Evolutionary conservation across 2,113 vertebrate species (phyloP).

Genomic region (Oenanthe melanoleuca): DNA sequence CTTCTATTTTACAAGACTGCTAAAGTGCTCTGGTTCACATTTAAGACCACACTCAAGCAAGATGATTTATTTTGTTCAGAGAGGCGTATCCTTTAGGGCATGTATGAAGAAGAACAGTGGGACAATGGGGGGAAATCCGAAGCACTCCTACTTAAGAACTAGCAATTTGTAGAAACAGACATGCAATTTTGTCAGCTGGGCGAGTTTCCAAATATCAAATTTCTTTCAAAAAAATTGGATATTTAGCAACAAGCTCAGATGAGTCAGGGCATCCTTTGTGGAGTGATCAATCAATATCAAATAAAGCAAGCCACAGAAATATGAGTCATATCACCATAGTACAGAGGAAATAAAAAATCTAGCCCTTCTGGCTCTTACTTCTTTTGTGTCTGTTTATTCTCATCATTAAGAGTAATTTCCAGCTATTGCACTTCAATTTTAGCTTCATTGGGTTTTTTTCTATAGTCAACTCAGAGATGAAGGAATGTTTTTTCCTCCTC

Average conservation of each 20-base stretch:
- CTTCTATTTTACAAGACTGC: neutral
- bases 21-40: neutral
- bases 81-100: neutral
- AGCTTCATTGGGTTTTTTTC: neutral
- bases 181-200: accelerated
- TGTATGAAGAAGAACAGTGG: neutral
- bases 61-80: neutral
- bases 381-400: neutral
- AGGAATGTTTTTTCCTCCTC: neutral
- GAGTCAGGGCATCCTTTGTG: neutral
- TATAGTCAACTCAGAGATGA: neutral
- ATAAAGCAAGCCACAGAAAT: neutral
- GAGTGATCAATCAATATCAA: neutral
- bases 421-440: neutral
- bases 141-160: neutral
- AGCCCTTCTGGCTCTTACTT: neutral
- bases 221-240: neutral
- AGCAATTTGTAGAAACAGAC: neutral
- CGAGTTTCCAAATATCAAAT: neutral
- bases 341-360: neutral
- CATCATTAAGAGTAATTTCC: neutral
- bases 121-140: neutral
- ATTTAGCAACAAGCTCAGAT: neutral
- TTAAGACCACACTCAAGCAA: neutral
- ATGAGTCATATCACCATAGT: neutral